phyloP scores from a whole-genome alignment of 2,888 invertebrate species.

The Lepidochrysops patricia region DNA sequence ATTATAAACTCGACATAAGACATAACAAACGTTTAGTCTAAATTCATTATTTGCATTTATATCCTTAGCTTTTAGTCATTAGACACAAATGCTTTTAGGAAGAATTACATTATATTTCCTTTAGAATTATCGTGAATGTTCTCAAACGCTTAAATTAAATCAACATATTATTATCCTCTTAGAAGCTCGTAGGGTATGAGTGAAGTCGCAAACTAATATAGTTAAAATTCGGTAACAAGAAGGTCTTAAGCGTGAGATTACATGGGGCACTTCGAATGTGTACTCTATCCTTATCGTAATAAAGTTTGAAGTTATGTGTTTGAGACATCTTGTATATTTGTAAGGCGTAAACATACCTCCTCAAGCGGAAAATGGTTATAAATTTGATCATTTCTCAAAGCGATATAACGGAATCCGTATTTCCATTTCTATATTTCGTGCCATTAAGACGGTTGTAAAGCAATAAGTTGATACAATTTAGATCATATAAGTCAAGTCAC shows the following conservation, averaged over 20 bases:
- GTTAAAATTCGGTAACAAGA: constrained; percentile 4
- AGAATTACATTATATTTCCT: neutral
- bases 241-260: neutral
- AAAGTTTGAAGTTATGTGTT: neutral
- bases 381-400: constrained; percentile 4
- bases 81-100: neutral
- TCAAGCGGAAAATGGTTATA: constrained; percentile 8
- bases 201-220: neutral
- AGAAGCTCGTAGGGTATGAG: neutral
- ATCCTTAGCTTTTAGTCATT: too few species aligned
- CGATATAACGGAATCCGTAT: neutral
- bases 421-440: neutral
- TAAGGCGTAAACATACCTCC: neutral
- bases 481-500: too few species aligned
- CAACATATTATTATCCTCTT: neutral
- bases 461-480: neutral
- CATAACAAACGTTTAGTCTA: too few species aligned
- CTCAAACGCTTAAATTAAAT: neutral
- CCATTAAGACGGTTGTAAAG: neutral
- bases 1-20: too few species aligned
- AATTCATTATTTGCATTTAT: too few species aligned
- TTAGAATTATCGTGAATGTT: neutral
- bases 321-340: neutral
- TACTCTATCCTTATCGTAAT: neutral
- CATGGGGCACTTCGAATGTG: neutral